Conservation (phyloP, 1,140 invertebrate genomes). For the Sarcophaga peregrina region DNA sequence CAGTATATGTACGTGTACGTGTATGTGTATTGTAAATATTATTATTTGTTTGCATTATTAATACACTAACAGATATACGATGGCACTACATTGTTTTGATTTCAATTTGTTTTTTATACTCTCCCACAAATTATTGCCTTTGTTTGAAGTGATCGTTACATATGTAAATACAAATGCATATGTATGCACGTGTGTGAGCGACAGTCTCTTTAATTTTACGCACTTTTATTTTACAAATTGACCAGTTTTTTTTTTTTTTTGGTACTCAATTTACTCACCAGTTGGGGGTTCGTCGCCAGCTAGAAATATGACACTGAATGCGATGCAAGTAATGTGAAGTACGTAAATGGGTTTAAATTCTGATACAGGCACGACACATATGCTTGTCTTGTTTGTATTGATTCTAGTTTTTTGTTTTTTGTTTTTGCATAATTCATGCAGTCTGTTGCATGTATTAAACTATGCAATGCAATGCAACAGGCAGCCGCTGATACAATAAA, state of each 20-base stretch:
- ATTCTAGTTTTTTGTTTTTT: too few species aligned
- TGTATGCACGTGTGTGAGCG: too few species aligned
- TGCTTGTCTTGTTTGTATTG: too few species aligned
- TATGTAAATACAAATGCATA: not conserved
- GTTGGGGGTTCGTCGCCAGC: not conserved
- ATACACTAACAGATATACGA: not conserved
- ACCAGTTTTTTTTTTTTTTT: not conserved
- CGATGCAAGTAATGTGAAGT: not conserved
- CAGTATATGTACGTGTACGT: too few species aligned
- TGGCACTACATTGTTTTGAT: not conserved
- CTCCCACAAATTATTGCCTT: constrained; percentile 10
- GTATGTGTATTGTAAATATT: too few species aligned
- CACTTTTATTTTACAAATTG: not conserved
- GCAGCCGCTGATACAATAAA: too few species aligned
- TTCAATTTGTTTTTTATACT: not conserved
- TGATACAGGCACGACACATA: too few species aligned
- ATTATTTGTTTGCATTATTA: too few species aligned
- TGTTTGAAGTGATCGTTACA: not conserved
- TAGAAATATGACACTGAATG: not conserved
- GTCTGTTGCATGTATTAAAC: too few species aligned
- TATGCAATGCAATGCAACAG: too few species aligned
- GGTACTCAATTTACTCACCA: not conserved
- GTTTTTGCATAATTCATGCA: too few species aligned
- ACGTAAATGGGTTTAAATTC: constrained; percentile 3
- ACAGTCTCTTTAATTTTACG: too few species aligned